A percentile compares a stretch with the other conserved stretches of the same genome.
phyloP scores from a whole-genome alignment of 2,797 vertebrate genomes.

The Apogon talboti region DNA sequence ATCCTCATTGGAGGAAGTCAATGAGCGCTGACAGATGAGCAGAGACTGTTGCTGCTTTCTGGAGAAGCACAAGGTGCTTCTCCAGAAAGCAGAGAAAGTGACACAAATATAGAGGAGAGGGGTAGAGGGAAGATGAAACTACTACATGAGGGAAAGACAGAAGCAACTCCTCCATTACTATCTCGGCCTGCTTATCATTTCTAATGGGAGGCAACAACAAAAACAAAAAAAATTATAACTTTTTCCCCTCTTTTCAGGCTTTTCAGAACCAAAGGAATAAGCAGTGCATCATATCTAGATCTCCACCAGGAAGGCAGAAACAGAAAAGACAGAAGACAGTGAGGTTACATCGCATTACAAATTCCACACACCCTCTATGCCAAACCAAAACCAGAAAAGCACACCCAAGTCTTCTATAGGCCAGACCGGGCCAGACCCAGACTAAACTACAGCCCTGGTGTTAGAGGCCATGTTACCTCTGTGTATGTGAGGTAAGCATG shows the following conservation, averaged over 20 bases:
- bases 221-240: too few relatives aligned
- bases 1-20: slow-evolving; percentile 21
- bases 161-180: too few relatives aligned
- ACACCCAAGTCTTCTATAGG: slow-evolving; percentile 15
- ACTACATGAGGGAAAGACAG: too few relatives aligned
- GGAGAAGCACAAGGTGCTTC: neutral
- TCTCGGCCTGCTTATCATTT: too few relatives aligned
- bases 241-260: too few relatives aligned
- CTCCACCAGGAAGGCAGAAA: slow-evolving; percentile 3
- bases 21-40: slow-evolving; percentile 38
- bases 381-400: slow-evolving; percentile 35
- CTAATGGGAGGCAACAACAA: too few relatives aligned
- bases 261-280: neutral
- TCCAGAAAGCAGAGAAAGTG: neutral
- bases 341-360: slow-evolving; percentile 1
- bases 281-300: neutral
- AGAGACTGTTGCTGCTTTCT: slow-evolving; percentile 11
- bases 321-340: slow-evolving; percentile 13
- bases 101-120: neutral
- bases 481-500: slow-evolving; percentile 26
- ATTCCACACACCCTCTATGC: slow-evolving; percentile 13
- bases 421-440: slow-evolving; percentile 19
- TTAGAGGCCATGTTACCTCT: slow-evolving; percentile 41
- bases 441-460: slow-evolving; percentile 4
- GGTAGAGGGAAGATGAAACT: neutral